Conservation (phyloP, 53 echinoderm and acorn worm species). For the Glandiceps talaboti region DNA sequence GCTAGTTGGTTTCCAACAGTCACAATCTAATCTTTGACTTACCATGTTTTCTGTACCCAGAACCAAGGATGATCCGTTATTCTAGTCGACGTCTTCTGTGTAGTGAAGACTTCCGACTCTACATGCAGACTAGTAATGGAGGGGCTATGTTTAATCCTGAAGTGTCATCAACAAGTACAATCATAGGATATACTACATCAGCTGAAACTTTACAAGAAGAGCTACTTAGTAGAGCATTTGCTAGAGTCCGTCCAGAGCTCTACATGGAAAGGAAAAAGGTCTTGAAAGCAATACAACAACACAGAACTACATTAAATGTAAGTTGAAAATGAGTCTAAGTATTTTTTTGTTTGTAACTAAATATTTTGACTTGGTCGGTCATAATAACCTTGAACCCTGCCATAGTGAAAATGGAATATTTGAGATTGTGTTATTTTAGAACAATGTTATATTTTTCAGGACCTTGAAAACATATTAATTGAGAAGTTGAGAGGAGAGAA, state of each 20-base stretch:
- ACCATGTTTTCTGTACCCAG: conserved; percentile 26
- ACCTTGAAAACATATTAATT: background rate
- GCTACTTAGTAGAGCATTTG: conserved; percentile 39
- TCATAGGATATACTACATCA: conserved; percentile 69
- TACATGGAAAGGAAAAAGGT: conserved; percentile 67
- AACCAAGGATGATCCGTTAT: conserved; percentile 93
- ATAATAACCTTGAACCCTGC: background rate
- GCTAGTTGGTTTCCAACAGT: too few species aligned
- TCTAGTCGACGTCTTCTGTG: conserved; percentile 78
- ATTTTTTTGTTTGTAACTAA: too few species aligned
- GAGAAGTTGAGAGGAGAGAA: background rate
- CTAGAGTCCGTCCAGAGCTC: conserved; percentile 56
- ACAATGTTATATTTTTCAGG: too few species aligned
- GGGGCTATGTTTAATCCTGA: conserved; percentile 56
- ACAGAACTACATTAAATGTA: conserved; percentile 75
- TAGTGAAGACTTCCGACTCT: conserved; percentile 75
- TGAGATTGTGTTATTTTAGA: too few species aligned
- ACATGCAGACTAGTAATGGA: conserved; percentile 58
- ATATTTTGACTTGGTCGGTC: background rate
- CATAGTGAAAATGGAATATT: too few species aligned
- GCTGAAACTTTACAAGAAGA: conserved; percentile 66
- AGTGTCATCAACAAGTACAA: conserved; percentile 67
- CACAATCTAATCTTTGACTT: too few species aligned
- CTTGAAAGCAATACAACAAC: conserved; percentile 54
- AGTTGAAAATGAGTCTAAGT: too few species aligned